Evolutionary conservation across 2,888 invertebrate species (phyloP).

Genomic region (Dysmachus trigonus): DNA sequence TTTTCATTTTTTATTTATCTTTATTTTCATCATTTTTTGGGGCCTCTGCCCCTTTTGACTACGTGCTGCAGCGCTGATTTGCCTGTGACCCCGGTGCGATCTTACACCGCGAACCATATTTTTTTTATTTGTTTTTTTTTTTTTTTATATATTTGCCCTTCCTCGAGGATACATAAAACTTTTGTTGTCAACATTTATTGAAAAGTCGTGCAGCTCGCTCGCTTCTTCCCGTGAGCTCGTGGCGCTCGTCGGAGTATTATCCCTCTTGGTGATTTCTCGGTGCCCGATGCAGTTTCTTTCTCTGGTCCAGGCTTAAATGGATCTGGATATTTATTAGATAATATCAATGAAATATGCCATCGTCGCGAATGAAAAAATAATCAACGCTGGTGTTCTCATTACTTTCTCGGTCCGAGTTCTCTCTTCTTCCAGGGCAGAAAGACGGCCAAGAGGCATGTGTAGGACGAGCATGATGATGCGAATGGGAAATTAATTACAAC

Average conservation of each 20-base stretch:
- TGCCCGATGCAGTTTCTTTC: background rate
- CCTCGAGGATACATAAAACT: slow-evolving; percentile 65
- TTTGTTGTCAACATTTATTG: slow-evolving; percentile 65
- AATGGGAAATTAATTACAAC: slow-evolving; percentile 10
- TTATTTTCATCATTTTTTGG: background rate
- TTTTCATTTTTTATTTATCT: background rate
- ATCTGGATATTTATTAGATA: slow-evolving; percentile 60
- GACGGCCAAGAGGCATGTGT: background rate
- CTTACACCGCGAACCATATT: slow-evolving; percentile 56
- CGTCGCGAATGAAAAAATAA: slow-evolving; percentile 49
- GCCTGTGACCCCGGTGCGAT: slow-evolving; percentile 19
- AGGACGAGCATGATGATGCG: slow-evolving; percentile 1
- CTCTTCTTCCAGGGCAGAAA: background rate
- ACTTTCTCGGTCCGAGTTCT: slow-evolving; percentile 15
- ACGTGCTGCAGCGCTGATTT: background rate
- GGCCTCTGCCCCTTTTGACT: background rate
- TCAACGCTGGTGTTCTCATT: slow-evolving; percentile 50
- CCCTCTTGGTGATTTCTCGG: background rate
- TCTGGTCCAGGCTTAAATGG: slow-evolving; percentile 18
- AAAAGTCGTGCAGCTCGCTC: slow-evolving; percentile 64
- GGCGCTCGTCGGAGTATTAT: background rate
- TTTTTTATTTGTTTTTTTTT: too few species aligned
- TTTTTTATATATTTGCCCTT: slow-evolving; percentile 57
- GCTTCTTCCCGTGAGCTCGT: slow-evolving; percentile 38
- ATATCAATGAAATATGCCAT: slow-evolving; percentile 63